Base-by-base conservation (phyloP, 2,888 invertebrate genomes). In the Volucella zonaria region DNA sequence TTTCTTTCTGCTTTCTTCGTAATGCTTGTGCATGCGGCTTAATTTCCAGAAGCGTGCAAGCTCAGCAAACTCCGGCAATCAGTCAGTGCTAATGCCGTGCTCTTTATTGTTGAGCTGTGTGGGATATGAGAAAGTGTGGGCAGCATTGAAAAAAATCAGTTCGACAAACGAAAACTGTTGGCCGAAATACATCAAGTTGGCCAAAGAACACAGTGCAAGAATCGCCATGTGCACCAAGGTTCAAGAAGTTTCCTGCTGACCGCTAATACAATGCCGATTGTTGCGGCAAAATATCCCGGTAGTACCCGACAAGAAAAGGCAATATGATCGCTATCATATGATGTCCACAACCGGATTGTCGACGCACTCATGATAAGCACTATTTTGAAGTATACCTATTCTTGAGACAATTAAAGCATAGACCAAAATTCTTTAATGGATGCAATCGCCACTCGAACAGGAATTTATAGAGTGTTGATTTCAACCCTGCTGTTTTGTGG, bases 51-150 rank as follows among this genome's bases (percentile, higher is more conserved):
- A 47, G 74, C 74, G 23, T 77, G 58, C 49, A 82, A 74, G 42
- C 58, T 82, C 9, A 68, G 82, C 52, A 78, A 77, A 52, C 74
- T 82, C 1, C 73, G 68, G 8, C 78, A 77, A 54, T 67, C 82
- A 1, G 45, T 67, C 12, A 66, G 67, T 12, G 71, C 78, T 11
- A 54, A 15, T 6, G 56, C 3, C 0, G 71, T 80, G n/a, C 73
- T 68, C 12, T 71, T 85, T 38, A 43, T 83, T 51, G 74, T 64
- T 52, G 73, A 73, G 2, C 47, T 82, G 1, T 82, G 71, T 79
- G 3, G 67, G 76, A 2, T 80, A 77, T 52, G 40, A 67, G 8
- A 74, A 80, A 18, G 80, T 86, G 8, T 80, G 80, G 77, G 42
- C 68, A 18, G 76, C 73, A 9, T 42, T 76, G 18, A 2, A 11